These are phyloP conservation scores for Tauraco erythrolophus DNA, from an alignment of 2,113 vertebrate genomes.

Conservation along the genomic window DNA sequence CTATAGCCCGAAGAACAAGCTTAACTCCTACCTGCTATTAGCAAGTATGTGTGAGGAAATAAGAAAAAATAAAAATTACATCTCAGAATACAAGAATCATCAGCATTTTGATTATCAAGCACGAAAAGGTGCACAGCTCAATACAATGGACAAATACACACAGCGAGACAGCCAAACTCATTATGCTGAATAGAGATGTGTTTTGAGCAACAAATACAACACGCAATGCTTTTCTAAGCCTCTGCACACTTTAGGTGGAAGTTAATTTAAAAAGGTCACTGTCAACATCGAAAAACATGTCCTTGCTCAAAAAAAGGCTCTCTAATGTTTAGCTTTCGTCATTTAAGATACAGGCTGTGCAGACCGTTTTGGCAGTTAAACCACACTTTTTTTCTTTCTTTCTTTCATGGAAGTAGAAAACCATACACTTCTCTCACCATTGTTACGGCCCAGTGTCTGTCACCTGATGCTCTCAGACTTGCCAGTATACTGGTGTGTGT, in stretches of 20 bases:
- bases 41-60: background rate
- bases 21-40: background rate
- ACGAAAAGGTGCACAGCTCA: background rate
- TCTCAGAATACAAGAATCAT: background rate
- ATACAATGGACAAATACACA: background rate
- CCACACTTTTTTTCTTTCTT: too few species aligned
- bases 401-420: background rate
- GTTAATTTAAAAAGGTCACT: background rate
- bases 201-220: background rate
- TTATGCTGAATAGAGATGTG: background rate
- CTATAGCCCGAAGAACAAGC: background rate
- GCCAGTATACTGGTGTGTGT: accelerated
- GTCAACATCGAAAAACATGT: background rate
- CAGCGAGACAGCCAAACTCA: background rate
- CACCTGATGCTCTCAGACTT: background rate
- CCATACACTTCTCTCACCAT: accelerated
- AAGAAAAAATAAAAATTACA: background rate
- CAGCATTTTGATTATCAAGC: background rate
- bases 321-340: background rate
- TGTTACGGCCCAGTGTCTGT: background rate
- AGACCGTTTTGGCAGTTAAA: background rate
- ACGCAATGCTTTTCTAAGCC: background rate
- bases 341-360: background rate
- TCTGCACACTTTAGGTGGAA: background rate
- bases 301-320: background rate